phyloP scores from a whole-genome alignment of 2,888 invertebrate genomes.

The Galeruca laticollis region DNA sequence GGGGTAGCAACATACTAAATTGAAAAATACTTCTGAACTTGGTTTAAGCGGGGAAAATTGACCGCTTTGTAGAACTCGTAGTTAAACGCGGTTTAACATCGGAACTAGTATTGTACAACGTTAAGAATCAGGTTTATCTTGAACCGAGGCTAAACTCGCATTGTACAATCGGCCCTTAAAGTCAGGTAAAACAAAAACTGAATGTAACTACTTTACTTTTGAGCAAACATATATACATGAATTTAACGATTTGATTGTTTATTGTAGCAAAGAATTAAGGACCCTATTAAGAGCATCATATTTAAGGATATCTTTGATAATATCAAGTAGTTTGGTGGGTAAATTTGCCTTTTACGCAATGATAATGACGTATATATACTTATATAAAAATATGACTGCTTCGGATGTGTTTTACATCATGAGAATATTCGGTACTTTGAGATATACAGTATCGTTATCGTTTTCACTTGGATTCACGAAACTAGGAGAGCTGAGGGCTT shows the following conservation, averaged over 20 bases:
- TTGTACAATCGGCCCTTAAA: too few relatives aligned
- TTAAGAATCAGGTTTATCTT: too few relatives aligned
- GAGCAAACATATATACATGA: too few relatives aligned
- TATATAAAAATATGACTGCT: slow-evolving; percentile 49
- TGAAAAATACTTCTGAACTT: too few relatives aligned
- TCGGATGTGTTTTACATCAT: slow-evolving; percentile 55
- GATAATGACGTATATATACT: slow-evolving; percentile 53
- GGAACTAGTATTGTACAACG: too few relatives aligned
- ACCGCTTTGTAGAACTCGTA: too few relatives aligned
- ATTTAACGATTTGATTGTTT: not conserved
- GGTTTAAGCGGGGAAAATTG: too few relatives aligned
- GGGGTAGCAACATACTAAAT: too few relatives aligned
- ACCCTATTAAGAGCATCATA: slow-evolving; percentile 48
- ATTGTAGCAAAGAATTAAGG: slow-evolving; percentile 54
- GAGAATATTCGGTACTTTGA: slow-evolving; percentile 48
- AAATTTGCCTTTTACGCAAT: slow-evolving; percentile 54
- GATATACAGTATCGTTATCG: slow-evolving; percentile 47
- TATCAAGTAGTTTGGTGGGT: slow-evolving; percentile 55
- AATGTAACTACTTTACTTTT: too few relatives aligned
- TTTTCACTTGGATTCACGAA: slow-evolving; percentile 52
- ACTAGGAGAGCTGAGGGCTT: slow-evolving; percentile 53
- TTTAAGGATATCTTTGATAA: slow-evolving; percentile 54
- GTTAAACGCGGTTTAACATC: too few relatives aligned
- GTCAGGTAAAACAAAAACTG: too few relatives aligned
- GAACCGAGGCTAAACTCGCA: too few relatives aligned